phyloP scores from a whole-genome alignment of 2,113 vertebrate species.

The Brevimyrus niger region DNA sequence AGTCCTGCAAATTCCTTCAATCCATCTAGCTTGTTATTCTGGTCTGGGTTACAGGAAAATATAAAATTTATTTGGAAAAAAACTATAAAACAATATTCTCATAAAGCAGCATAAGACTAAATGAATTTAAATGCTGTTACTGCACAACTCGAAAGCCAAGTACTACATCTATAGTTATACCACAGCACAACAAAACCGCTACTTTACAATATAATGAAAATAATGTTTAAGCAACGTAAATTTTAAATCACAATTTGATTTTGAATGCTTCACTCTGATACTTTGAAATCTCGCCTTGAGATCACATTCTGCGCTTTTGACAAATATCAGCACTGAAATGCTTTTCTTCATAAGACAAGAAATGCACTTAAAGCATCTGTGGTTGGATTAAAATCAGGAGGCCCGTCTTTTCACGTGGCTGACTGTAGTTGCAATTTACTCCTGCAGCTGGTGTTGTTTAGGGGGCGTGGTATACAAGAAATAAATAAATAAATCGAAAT shows the following conservation, averaged over 20 bases:
- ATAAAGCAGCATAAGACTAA: neutral
- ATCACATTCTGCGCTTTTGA: neutral
- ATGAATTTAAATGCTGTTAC: neutral
- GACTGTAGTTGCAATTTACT: constrained; percentile 2
- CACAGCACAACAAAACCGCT: neutral
- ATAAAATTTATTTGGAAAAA: neutral
- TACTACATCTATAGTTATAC: neutral
- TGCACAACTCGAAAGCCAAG: neutral
- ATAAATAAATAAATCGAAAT: constrained; percentile 1
- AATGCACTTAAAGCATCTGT: neutral
- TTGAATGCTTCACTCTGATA: neutral
- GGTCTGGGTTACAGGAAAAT: neutral
- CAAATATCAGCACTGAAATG: neutral
- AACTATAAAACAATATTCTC: neutral
- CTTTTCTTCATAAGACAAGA: neutral
- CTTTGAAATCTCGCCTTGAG: neutral
- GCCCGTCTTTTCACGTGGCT: neutral
- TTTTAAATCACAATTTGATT: neutral
- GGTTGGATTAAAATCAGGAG: neutral
- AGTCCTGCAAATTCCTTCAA: neutral
- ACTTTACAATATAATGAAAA: neutral
- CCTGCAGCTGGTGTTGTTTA: constrained; percentile 3
- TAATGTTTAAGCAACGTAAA: neutral
- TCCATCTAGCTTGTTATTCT: neutral
- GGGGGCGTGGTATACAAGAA: constrained; percentile 26